Percentiles rank a stretch among this genome's conserved stretches.
These are phyloP conservation scores for Drosophila mayri DNA, from an alignment of 1,140 invertebrate species.

Conservation along the genomic window DNA sequence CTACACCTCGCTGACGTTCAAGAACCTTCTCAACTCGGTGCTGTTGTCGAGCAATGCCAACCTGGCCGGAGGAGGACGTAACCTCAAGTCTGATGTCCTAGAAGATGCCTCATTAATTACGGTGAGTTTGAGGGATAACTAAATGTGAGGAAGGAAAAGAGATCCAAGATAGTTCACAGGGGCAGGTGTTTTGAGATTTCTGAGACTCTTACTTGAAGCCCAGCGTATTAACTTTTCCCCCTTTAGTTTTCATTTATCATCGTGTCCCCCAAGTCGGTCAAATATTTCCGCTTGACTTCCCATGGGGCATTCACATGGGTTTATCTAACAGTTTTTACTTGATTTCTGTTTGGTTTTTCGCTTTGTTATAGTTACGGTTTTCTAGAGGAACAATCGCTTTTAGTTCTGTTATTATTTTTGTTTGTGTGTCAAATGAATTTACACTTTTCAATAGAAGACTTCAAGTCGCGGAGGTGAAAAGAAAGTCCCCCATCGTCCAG, in stretches of 20 bases:
- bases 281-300: constrained; percentile 12
- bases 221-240: background rate
- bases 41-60: constrained; percentile 80
- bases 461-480: constrained; percentile 24
- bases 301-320: constrained; percentile 49
- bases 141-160: background rate
- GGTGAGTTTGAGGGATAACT: constrained; percentile 51
- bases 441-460: constrained; percentile 57
- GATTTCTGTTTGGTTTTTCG: constrained; percentile 17
- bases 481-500: constrained; percentile 44
- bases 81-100: constrained; percentile 82
- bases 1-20: constrained; percentile 79
- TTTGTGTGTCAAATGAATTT: constrained; percentile 78
- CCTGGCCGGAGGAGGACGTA: constrained; percentile 74
- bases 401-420: constrained; percentile 26
- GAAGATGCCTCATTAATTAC: constrained; percentile 83
- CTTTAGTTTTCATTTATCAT: background rate
- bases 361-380: constrained; percentile 14
- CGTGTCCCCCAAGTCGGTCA: constrained; percentile 3
- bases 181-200: too few species aligned
- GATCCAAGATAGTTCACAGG: too few species aligned
- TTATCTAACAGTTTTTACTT: constrained; percentile 33
- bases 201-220: too few species aligned
- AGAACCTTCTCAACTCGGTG: constrained; percentile 81
- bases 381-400: background rate